Conservation (phyloP, 2,113 vertebrate species). For the Promerops cafer region DNA sequence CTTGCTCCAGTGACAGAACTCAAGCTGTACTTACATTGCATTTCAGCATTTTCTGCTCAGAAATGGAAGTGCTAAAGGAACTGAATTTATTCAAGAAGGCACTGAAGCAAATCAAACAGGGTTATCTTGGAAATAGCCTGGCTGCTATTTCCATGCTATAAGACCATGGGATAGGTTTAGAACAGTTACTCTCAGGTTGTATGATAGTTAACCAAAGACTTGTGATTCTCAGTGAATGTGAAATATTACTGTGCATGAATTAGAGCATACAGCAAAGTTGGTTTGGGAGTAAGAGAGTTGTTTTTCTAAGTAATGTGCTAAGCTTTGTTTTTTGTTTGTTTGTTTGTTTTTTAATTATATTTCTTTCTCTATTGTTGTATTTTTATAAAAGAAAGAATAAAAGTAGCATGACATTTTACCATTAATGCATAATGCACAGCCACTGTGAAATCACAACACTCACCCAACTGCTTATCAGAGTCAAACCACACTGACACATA, state of each 20-base stretch:
- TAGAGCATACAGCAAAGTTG: neutral
- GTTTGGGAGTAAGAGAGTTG: neutral
- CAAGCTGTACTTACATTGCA: neutral
- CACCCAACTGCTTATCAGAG: neutral
- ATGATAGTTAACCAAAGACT: neutral
- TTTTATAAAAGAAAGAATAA: neutral
- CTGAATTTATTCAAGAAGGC: neutral
- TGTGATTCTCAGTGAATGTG: neutral
- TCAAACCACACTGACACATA: constrained; percentile 8
- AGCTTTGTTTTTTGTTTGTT: neutral
- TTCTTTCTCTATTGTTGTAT: neutral
- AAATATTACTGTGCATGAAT: neutral
- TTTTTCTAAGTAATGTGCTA: neutral
- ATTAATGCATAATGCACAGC: neutral
- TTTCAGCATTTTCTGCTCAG: neutral
- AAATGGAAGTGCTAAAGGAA: neutral
- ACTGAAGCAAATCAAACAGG: neutral
- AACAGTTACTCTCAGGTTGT: neutral
- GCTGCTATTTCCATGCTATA: no score
- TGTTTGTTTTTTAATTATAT: neutral
- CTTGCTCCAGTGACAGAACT: neutral
- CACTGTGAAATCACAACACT: constrained; percentile 32
- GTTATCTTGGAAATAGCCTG: neutral
- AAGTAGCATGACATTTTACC: neutral
- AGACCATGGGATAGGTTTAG: neutral